Conservation (phyloP, 1,140 invertebrate genomes). For the Trichomalopsis sarcophagae region DNA sequence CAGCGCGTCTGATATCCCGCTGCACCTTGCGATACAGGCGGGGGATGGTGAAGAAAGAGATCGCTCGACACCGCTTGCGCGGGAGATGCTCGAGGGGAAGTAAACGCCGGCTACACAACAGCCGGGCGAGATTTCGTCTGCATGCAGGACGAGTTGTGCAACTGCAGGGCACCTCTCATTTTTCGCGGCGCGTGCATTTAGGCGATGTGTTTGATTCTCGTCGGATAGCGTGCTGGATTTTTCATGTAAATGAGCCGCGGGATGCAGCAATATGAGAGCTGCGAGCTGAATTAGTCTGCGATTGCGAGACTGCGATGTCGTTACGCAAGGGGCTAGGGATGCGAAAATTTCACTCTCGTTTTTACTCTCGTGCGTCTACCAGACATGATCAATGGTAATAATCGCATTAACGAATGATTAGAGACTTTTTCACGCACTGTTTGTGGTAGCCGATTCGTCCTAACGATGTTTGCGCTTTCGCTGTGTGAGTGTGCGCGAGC, state of each 20-base stretch:
- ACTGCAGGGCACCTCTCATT: neutral
- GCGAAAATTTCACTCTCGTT: neutral
- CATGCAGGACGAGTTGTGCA: neutral
- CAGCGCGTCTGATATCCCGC: constrained; percentile 34
- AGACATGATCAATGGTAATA: neutral
- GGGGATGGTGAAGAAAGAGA: constrained; percentile 47
- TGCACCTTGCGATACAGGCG: constrained; percentile 12
- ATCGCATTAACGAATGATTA: neutral
- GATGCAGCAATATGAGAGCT: neutral
- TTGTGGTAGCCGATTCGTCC: neutral
- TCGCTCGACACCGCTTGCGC: neutral
- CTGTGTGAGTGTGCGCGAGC: neutral
- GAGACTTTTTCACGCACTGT: neutral
- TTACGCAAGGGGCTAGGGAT: neutral
- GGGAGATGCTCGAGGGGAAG: constrained; percentile 27
- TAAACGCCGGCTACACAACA: neutral
- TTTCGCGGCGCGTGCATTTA: neutral
- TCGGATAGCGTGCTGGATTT: neutral
- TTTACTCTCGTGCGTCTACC: neutral
- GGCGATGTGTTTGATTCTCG: neutral
- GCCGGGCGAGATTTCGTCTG: constrained; percentile 4
- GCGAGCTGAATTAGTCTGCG: neutral
- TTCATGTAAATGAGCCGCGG: constrained; percentile 13
- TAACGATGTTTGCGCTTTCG: neutral
- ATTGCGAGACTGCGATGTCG: neutral